Conservation (phyloP, 2,113 vertebrate species). For the Caloenas nicobarica region DNA sequence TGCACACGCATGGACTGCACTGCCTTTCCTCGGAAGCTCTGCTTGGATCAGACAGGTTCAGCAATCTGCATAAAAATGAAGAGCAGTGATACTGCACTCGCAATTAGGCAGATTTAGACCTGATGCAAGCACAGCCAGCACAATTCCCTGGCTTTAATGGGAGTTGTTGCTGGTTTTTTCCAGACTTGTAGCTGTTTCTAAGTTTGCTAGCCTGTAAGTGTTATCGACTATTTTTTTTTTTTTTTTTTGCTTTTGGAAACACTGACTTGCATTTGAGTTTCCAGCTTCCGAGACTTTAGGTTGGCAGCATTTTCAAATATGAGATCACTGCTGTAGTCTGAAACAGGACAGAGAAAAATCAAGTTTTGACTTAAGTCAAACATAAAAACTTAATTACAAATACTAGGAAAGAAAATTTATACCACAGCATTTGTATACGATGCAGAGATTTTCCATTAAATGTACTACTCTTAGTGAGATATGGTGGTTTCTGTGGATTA, state of each 20-base stretch:
- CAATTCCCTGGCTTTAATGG: not conserved
- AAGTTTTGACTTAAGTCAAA: not conserved
- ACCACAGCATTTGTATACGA: not conserved
- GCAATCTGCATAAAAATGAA: constrained; percentile 16
- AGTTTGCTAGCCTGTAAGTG: not conserved
- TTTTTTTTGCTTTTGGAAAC: not conserved
- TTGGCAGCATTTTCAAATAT: not conserved
- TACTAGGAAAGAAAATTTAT: not conserved
- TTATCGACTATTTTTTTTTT: not conserved
- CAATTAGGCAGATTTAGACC: not conserved
- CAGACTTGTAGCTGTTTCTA: not conserved
- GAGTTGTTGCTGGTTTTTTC: not conserved
- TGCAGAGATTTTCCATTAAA: not conserved
- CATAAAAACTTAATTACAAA: not conserved
- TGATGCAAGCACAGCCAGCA: not conserved
- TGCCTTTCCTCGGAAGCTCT: not conserved
- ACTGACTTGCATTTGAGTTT: not conserved
- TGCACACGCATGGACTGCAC: not conserved
- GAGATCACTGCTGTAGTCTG: not conserved
- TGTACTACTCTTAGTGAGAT: not conserved
- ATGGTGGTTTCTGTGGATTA: not conserved
- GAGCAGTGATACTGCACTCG: not conserved
- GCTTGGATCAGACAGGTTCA: not conserved
- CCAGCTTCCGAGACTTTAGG: not conserved
- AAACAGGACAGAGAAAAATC: not conserved